Evolutionary conservation across 2,113 vertebrate genomes (phyloP).

Genomic region (Lasiurus borealis): DNA sequence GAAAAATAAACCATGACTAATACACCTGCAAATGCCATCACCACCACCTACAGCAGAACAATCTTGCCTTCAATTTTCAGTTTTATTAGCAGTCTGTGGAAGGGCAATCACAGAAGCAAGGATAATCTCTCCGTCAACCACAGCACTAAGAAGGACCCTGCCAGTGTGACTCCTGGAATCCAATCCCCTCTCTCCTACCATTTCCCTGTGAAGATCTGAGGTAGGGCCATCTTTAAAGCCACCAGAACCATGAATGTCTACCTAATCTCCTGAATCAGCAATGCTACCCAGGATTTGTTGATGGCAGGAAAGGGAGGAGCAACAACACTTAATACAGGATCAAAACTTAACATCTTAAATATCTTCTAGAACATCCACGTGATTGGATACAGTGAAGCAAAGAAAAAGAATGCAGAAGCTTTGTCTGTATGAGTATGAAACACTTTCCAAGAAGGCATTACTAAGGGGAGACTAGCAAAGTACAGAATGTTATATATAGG

Average conservation of each 20-base stretch:
- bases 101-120: no score
- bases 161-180: not conserved
- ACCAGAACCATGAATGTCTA: not conserved
- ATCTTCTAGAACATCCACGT: fast-evolving
- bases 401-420: not conserved
- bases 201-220: not conserved
- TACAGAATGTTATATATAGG: not conserved
- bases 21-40: not conserved
- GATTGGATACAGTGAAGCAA: fast-evolving
- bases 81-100: not conserved
- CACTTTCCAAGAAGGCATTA: not conserved
- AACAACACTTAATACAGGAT: not conserved
- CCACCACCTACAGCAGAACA: not conserved
- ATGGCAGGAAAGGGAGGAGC: not conserved
- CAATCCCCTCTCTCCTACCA: no score
- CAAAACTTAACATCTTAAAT: not conserved
- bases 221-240: not conserved
- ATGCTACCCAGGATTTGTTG: not conserved
- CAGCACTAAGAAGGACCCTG: not conserved
- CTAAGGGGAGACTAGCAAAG: not conserved
- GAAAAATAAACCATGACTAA: not conserved
- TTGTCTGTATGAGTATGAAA: not conserved
- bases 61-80: not conserved
- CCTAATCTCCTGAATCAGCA: not conserved
- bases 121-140: not conserved